Percentiles rank a stretch among this genome's conserved stretches.
Conservation (phyloP, 2,113 vertebrate species). For the Phyllopteryx taeniolatus region DNA sequence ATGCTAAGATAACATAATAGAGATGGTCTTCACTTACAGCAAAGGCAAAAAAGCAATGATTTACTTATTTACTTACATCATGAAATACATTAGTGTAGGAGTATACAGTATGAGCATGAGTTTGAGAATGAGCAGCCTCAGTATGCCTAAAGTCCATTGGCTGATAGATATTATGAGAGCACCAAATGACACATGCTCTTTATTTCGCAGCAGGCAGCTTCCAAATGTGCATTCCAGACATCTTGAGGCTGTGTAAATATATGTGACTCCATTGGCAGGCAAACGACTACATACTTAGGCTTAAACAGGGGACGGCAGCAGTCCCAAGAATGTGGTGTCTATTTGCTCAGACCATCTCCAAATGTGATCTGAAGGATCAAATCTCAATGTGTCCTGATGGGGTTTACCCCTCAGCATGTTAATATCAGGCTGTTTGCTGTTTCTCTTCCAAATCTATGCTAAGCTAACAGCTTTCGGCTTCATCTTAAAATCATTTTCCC, state of each 20-base stretch:
- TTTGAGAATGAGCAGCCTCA: neutral
- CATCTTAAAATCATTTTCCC: neutral
- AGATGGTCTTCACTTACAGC: too few species aligned
- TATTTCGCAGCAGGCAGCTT: neutral
- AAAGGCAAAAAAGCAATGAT: neutral
- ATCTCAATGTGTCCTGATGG: constrained; percentile 5
- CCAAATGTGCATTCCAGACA: constrained; percentile 4
- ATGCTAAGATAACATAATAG: neutral
- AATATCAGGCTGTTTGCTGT: neutral
- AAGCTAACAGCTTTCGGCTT: neutral
- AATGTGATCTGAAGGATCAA: neutral
- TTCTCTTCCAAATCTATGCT: neutral
- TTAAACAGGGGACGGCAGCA: neutral
- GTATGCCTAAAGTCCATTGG: neutral
- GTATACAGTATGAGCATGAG: neutral
- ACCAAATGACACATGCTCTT: constrained; percentile 3
- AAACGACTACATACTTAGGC: neutral
- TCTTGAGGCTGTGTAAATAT: constrained; percentile 4
- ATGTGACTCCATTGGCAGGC: constrained; percentile 1
- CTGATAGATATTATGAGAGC: neutral
- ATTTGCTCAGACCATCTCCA: constrained; percentile 1
- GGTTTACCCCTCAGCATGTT: neutral
- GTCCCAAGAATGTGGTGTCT: constrained; percentile 1
- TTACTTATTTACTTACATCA: neutral
- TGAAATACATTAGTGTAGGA: neutral